phyloP scores from a whole-genome alignment of 1,140 invertebrate species.

The Drosophila leontia region DNA sequence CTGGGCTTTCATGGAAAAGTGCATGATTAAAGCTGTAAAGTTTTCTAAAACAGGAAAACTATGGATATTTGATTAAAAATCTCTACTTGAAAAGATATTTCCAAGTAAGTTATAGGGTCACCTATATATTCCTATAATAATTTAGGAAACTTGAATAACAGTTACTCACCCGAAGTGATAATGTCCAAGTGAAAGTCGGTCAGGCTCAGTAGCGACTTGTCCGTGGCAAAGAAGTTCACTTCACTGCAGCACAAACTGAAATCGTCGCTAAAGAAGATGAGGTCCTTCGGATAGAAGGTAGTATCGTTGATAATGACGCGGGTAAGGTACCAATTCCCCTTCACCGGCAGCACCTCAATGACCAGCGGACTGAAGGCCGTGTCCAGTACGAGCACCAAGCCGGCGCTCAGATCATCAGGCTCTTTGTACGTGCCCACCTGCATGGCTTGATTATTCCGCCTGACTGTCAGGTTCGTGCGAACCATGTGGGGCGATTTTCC shows the following conservation, averaged over 20 bases:
- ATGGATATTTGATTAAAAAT: no score
- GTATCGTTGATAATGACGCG: neutral
- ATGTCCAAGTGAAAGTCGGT: slow-evolving; percentile 49
- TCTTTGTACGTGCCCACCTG: neutral
- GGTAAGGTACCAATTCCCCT: slow-evolving; percentile 42
- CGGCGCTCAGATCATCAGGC: neutral
- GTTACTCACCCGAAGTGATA: slow-evolving; percentile 12
- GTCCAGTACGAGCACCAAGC: slow-evolving; percentile 16
- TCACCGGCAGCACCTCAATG: neutral
- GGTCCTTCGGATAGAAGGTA: slow-evolving; percentile 4
- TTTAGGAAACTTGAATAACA: neutral
- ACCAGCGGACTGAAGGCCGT: neutral
- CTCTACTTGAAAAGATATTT: no score
- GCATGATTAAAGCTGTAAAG: no score
- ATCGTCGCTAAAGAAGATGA: slow-evolving; percentile 9
- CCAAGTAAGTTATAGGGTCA: no score
- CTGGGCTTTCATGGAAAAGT: no score
- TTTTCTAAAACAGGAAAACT: no score
- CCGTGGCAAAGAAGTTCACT: slow-evolving; percentile 7
- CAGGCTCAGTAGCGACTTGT: neutral
- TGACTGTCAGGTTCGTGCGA: neutral
- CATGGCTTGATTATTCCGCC: neutral
- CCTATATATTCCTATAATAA: no score
- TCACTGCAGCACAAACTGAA: slow-evolving; percentile 47
- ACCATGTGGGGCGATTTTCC: neutral